These are phyloP conservation scores for Struthio camelus DNA, from an alignment of 2,113 vertebrate species.

Conservation along the genomic window DNA sequence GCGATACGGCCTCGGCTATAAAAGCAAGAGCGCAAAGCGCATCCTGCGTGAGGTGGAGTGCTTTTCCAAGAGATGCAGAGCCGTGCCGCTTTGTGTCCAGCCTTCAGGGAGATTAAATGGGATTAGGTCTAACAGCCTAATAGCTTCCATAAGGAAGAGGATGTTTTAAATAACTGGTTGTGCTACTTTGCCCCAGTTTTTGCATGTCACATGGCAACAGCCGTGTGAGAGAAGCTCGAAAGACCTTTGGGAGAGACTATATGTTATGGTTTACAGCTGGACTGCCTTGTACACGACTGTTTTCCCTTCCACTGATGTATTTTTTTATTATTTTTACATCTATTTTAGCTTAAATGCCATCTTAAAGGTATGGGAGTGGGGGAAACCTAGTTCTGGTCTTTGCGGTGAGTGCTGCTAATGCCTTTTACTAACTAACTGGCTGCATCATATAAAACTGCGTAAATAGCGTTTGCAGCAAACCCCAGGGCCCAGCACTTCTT, in stretches of 20 bases:
- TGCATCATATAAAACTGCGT: neutral
- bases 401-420: neutral
- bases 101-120: neutral
- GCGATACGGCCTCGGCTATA: neutral
- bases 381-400: neutral
- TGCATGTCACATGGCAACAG: neutral
- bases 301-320: neutral
- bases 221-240: neutral
- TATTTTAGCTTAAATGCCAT: neutral
- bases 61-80: neutral
- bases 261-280: neutral
- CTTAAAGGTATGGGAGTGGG: neutral
- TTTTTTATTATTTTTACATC: neutral
- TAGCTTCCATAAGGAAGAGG: neutral
- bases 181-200: slow-evolving; percentile 3
- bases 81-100: neutral
- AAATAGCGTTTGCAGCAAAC: neutral
- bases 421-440: neutral
- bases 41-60: rapidly evolving
- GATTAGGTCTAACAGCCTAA: slow-evolving; percentile 50
- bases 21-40: neutral
- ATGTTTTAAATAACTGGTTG: slow-evolving; percentile 48
- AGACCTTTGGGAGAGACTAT: neutral
- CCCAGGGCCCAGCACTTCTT: neutral
- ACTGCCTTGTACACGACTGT: neutral